phyloP scores from a whole-genome alignment of 2,888 invertebrate species.

The Tipula helvola region DNA sequence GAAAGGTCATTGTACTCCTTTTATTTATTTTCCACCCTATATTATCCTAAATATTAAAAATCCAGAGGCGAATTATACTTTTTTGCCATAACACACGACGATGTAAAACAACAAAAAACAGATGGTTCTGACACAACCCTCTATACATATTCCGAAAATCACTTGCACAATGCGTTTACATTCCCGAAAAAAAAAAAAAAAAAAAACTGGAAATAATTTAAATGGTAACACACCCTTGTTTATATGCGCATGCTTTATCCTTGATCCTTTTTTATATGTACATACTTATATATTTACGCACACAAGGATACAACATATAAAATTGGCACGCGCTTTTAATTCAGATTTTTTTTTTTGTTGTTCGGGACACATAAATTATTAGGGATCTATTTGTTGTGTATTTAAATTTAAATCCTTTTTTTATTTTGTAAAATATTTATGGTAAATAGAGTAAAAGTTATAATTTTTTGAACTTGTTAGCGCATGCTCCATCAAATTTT shows the following conservation, averaged over 20 bases:
- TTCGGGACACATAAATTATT: background rate
- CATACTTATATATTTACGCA: too few species aligned
- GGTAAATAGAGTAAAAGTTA: background rate
- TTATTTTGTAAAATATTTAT: background rate
- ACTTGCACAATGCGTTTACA: background rate
- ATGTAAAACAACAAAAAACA: background rate
- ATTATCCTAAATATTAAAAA: background rate
- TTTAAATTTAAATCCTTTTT: background rate
- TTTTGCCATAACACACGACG: background rate
- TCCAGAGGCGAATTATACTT: background rate
- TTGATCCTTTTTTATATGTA: background rate
- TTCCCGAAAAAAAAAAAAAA: background rate
- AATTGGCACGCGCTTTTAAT: background rate
- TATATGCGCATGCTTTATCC: background rate
- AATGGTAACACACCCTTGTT: background rate
- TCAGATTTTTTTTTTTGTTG: background rate
- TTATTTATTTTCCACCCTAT: background rate
- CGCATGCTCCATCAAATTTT: background rate
- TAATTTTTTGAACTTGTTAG: background rate
- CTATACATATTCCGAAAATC: background rate
- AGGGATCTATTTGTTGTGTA: background rate
- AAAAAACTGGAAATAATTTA: background rate
- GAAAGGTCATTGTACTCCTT: background rate
- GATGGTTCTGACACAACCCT: background rate
- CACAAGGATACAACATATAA: background rate